Base-by-base conservation (phyloP, 1,140 invertebrate genomes). In the Zaprionus davidi region DNA sequence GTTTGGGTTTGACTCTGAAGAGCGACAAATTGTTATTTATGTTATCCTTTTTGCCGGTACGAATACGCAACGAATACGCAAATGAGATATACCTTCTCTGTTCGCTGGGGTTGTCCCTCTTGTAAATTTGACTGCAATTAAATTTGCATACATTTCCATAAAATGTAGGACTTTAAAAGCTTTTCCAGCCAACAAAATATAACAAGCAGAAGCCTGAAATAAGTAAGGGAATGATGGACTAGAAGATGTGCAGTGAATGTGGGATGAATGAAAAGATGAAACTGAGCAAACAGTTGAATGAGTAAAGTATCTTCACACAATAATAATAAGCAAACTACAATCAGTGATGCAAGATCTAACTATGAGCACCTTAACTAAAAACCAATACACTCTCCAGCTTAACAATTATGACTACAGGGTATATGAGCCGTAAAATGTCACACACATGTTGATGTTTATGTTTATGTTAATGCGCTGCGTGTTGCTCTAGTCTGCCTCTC, bases 81-180 rank as follows among this genome's bases (percentile, higher is more conserved):
- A 49, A 49, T 17, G 44, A 13, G 38, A n/a, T 53, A n/a, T 53
- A 68, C 62, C 67, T 46, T 69, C 76, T 70, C 44, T 71, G 58
- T 55, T 34, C 31, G 31, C 31, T 3, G 31, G 28, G 53, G 49
- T 65, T 71, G 55, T 71, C 49, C 41, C 67, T 77, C 69, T 73
- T 59, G 71, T 80, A 82, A 85, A 90, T 90, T 90, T 72, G 65
- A 75, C 73, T 85, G 85, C 86, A 90, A 90, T 90, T 90, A 90
- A 88, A 90, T 90, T 90, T 90, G 81, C 85, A 90, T 90, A 82
- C 76, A 90, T 90, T 90, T 90, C 77, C 86, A 90, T 85, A 90
- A 90, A 78, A 71, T 72, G 57, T 77, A 64, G n/a, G 38, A 65
- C 66, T 78, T 75, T 75, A 66, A 75, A 78, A 75, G 71, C 71